These are phyloP conservation scores for Brachypodius melanocephalos DNA, from an alignment of 2,113 vertebrate genomes.

Conservation along the genomic window DNA sequence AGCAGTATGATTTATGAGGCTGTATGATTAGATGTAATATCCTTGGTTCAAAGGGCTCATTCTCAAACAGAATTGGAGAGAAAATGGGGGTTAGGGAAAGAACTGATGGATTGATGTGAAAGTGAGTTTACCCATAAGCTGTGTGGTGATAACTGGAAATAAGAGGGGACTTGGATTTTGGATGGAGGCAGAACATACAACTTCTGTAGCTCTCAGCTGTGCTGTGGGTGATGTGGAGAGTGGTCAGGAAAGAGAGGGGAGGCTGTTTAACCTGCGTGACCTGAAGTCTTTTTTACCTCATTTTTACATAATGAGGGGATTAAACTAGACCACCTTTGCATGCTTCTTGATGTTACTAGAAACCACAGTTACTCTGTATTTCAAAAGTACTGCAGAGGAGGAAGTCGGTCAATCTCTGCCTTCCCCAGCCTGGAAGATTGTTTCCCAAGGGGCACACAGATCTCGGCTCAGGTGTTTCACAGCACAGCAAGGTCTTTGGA, in stretches of 20 bases:
- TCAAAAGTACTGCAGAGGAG: not conserved
- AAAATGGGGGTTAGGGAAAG: not conserved
- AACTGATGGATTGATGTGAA: not conserved
- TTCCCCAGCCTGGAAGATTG: not conserved
- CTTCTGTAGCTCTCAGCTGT: not conserved
- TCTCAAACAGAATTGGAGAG: not conserved
- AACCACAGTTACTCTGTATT: not conserved
- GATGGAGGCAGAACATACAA: not conserved
- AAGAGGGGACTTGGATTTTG: not conserved
- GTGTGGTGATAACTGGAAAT: not conserved
- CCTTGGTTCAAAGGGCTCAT: not conserved
- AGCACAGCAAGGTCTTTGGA: fast-evolving
- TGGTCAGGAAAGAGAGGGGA: not conserved
- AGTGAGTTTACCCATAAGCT: not conserved
- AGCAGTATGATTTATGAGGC: not conserved
- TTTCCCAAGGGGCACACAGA: fast-evolving
- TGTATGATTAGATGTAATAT: not conserved
- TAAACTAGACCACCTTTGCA: not conserved
- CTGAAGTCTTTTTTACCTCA: not conserved
- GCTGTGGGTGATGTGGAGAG: not conserved
- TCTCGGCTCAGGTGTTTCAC: not conserved
- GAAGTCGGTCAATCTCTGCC: not conserved
- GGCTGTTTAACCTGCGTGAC: not conserved
- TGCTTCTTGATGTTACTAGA: not conserved
- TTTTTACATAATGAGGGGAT: not conserved